Percentiles rank a stretch among this genome's conserved stretches.
Conservation (phyloP, 2,888 invertebrate species). For the Callosobruchus maculatus region DNA sequence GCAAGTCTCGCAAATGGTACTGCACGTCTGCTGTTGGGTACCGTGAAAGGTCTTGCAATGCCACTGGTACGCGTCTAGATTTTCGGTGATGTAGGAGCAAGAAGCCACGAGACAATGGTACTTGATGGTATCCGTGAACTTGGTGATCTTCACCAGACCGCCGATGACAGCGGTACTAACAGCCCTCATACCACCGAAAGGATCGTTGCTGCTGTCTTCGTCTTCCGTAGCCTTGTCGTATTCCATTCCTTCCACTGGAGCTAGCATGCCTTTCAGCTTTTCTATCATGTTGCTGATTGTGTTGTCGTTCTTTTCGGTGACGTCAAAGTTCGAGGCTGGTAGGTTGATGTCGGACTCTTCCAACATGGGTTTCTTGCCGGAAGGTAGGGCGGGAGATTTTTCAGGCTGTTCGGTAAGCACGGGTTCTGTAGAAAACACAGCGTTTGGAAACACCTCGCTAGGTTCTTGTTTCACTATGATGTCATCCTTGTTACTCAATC, state of each 20-base stretch:
- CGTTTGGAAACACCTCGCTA: conserved; percentile 13
- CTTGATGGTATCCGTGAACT: conserved; percentile 20
- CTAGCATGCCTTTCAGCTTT: conserved; percentile 34
- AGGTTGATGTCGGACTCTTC: conserved; percentile 8
- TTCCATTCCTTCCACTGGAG: conserved; percentile 16
- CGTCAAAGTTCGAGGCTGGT: conserved; percentile 19
- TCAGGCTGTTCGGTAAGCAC: background rate
- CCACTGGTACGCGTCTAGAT: conserved; percentile 32
- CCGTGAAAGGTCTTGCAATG: conserved; percentile 42
- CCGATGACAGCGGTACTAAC: conserved; percentile 19
- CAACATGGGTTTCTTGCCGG: conserved; percentile 16
- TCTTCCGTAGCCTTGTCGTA: conserved; percentile 1
- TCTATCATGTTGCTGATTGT: conserved; percentile 31
- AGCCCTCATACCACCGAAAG: background rate
- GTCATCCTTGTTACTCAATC: conserved; percentile 27
- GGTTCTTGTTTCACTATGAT: conserved; percentile 26
- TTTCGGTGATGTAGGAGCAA: conserved; percentile 37
- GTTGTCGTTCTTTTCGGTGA: conserved; percentile 28
- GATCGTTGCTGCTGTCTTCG: conserved; percentile 2
- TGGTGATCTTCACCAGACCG: conserved; percentile 29
- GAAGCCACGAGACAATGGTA: conserved; percentile 38
- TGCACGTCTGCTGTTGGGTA: conserved; percentile 10
- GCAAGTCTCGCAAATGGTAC: conserved; percentile 26
- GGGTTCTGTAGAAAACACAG: conserved; percentile 1
- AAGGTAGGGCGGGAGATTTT: background rate